Evolutionary conservation across 2,113 vertebrate genomes (phyloP).

Genomic region (Menidia beryllina): DNA sequence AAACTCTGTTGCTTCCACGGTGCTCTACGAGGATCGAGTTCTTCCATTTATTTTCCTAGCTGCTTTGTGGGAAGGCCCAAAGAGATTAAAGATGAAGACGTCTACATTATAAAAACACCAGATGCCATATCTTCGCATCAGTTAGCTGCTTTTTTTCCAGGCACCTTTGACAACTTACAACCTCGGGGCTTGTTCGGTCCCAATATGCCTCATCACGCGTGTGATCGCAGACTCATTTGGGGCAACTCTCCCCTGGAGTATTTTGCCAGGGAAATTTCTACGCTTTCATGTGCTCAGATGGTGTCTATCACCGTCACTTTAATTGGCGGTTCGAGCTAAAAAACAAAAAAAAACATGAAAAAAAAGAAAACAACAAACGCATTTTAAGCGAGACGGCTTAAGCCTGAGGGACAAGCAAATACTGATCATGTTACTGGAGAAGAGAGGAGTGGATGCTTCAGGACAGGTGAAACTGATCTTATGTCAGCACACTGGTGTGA

Average conservation of each 20-base stretch:
- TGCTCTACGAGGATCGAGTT: neutral
- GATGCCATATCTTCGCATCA: constrained; percentile 31
- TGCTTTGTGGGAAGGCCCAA: constrained; percentile 23
- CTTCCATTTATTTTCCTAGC: neutral
- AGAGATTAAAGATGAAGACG: neutral
- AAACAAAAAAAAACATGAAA: too few relatives aligned
- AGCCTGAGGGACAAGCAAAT: constrained; percentile 37
- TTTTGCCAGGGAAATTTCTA: constrained; percentile 42
- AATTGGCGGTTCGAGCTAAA: constrained; percentile 51
- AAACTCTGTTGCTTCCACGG: neutral
- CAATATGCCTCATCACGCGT: constrained; percentile 6
- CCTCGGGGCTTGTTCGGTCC: constrained; percentile 23
- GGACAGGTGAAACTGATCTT: constrained; percentile 14
- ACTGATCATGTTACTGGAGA: constrained; percentile 12
- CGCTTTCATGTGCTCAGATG: constrained; percentile 60
- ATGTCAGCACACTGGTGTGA: neutral
- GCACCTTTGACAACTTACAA: constrained; percentile 40
- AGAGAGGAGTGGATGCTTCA: neutral
- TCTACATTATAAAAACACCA: constrained; percentile 31
- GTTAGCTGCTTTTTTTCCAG: constrained; percentile 30
- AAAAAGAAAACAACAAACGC: constrained; percentile 70
- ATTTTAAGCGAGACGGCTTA: constrained; percentile 38
- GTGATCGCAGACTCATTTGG: constrained; percentile 8
- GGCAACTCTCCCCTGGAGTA: constrained; percentile 32
- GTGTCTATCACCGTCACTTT: constrained; percentile 64